Percentiles rank a stretch among this genome's conserved stretches.
Evolutionary conservation across 2,113 vertebrate species (phyloP).

Genomic region (Ornithorhynchus anatinus): DNA sequence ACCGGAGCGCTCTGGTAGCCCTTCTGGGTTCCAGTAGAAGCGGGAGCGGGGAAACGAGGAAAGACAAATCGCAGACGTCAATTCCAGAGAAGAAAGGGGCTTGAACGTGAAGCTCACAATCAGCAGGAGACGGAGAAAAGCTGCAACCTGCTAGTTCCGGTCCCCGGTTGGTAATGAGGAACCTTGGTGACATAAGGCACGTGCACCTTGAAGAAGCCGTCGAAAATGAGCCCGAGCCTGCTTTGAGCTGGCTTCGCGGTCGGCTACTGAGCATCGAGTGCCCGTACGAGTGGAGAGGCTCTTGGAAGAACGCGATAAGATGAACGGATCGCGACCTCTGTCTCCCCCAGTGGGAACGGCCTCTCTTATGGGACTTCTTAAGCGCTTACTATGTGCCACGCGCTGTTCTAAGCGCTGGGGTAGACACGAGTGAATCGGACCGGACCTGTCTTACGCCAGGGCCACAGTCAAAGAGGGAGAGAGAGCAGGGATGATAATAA

Average conservation of each 20-base stretch:
- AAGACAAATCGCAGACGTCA: conserved; percentile 47
- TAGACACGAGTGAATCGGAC: too few relatives aligned
- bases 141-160: neutral
- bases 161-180: conserved; percentile 51
- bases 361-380: too few relatives aligned
- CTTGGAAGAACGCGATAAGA: conserved; percentile 8
- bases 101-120: conserved; percentile 16
- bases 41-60: neutral
- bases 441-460: too few relatives aligned
- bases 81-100: conserved; percentile 23
- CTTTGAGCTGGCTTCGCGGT: conserved; percentile 9
- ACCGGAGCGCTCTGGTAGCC: neutral
- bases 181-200: conserved; percentile 15
- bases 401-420: too few relatives aligned
- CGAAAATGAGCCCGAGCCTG: conserved; percentile 36
- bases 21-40: neutral
- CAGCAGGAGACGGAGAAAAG: conserved; percentile 38
- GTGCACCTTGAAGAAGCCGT: conserved; percentile 18
- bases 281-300: neutral
- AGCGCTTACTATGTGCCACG: too few relatives aligned
- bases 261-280: conserved; percentile 27
- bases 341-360: too few relatives aligned
- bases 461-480: too few relatives aligned
- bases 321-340: conserved; percentile 35
- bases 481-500: too few relatives aligned